phyloP scores from a whole-genome alignment of 2,113 vertebrate genomes.

The Meles meles region DNA sequence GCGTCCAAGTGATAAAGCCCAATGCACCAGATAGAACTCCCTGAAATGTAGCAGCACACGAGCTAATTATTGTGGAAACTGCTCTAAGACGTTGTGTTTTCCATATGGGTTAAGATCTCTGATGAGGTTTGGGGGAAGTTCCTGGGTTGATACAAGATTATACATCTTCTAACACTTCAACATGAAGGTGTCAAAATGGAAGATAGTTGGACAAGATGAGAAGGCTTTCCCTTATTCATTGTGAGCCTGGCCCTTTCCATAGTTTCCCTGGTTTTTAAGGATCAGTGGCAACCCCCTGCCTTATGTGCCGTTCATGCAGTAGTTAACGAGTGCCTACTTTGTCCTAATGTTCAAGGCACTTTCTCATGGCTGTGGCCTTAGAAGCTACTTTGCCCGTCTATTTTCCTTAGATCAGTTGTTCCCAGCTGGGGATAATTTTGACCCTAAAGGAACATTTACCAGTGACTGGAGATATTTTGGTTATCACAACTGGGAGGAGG shows the following conservation, averaged over 20 bases:
- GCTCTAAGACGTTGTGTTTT: not conserved
- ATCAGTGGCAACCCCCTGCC: not conserved
- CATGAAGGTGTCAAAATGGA: not conserved
- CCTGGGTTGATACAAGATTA: not conserved
- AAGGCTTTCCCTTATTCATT: not conserved
- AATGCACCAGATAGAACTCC: not conserved
- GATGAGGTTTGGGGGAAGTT: not conserved
- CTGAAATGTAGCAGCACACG: not conserved
- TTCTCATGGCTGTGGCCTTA: not conserved
- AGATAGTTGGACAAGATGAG: not conserved
- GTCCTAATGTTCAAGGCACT: not conserved
- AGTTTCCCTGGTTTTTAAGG: not conserved
- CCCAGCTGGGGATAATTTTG: not conserved
- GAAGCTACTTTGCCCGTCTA: not conserved
- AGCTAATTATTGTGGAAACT: not conserved
- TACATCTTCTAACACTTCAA: not conserved
- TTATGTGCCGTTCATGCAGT: rapidly evolving
- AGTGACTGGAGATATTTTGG: not conserved
- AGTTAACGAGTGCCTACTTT: not conserved
- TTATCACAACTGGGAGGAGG: not conserved
- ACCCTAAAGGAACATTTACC: not conserved
- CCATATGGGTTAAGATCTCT: not conserved
- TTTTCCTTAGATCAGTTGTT: not conserved
- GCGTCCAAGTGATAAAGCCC: not conserved
- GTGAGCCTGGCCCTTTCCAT: not conserved